Evolutionary conservation across 2,888 invertebrate genomes (phyloP), one percentile per base, ranked within the genome.

Genomic region (Mylabris sibirica): DNA sequence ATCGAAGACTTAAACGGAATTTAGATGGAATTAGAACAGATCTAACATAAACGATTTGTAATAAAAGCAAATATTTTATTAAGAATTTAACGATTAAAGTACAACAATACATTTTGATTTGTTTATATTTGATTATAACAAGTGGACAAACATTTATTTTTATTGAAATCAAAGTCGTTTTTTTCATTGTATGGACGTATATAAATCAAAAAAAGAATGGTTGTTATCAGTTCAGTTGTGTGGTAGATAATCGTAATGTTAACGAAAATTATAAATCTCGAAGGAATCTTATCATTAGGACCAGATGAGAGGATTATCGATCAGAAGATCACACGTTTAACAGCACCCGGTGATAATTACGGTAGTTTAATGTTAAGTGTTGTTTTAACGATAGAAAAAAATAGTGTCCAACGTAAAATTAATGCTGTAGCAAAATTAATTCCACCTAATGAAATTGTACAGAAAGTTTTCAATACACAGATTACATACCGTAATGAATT

Each of bases 261-360:
- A 34, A 1, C 6, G 20, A 60, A 34, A n/a, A 60, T 60, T n/a
- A 8, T n/a, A n/a, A 38, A 34, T n/a, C 1, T 60, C 3, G 30
- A 24, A 11, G 60, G 20, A 5, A 17, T 60, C 9, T 35, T 35
- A 26, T 1, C n/a, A 35, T 35, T 60, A n/a, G 5, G 17, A 0
- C 14, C 35, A 4, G 22, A 20, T 38, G 38, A 62, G 30, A 64
- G 35, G 49, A 59, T 75, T 22, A 53, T 79, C 1, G 76, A 81
- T 0, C 84, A 84, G 64, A 73, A 74, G 14, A 79, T 81, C 22
- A 77, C 79, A 38, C 82, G 81, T 69, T 77, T 87, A 17, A 86
- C 86, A 44, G 86, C 86, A 20, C 84, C 86, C 0, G 89, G 89
- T 1, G 89, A 89, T 73, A 89, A 89, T 77, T 89, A 89, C 76